Evolutionary conservation across 92 coral and sea anemone species (phyloP).

Genomic region (Phenganax stokvisi): DNA sequence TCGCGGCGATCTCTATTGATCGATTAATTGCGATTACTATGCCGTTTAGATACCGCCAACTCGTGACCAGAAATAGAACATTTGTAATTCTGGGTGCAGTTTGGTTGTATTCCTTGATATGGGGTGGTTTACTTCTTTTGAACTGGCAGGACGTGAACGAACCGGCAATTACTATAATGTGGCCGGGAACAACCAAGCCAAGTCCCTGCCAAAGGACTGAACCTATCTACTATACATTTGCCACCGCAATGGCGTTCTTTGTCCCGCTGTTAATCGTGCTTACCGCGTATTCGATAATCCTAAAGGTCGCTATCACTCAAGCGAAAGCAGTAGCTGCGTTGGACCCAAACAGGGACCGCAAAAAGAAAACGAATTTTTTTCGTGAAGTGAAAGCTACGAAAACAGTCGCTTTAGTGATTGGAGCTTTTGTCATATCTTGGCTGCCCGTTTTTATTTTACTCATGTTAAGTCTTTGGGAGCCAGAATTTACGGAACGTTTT

Average conservation of each 20-base stretch:
- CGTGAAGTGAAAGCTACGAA: conserved; percentile 98
- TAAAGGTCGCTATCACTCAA: conserved; percentile 70
- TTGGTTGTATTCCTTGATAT: conserved; percentile 72
- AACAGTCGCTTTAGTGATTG: conserved; percentile 82
- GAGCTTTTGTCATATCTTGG: conserved; percentile 87
- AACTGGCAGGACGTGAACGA: conserved; percentile 56
- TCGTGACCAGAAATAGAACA: conserved; percentile 65
- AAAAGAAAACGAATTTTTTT: conserved; percentile 50
- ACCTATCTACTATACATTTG: conserved; percentile 63
- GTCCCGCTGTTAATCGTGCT: conserved; percentile 70
- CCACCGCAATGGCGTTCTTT: conserved; percentile 60
- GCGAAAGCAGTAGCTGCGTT: conserved; percentile 72
- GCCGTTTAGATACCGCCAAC: conserved; percentile 67
- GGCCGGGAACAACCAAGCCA: no score
- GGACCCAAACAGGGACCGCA: conserved; percentile 58
- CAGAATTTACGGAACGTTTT: conserved; percentile 41
- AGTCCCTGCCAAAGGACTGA: conserved; percentile 56
- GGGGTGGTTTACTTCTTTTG: conserved; percentile 69
- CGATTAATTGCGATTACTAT: conserved; percentile 88
- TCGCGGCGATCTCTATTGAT: conserved; percentile 84
- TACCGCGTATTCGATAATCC: conserved; percentile 66
- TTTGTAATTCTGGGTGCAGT: conserved; percentile 59
- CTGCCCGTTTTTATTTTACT: conserved; percentile 66
- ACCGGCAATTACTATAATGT: conserved; percentile 9
- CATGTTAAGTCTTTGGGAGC: conserved; percentile 63